Percentiles rank a stretch among this genome's conserved stretches.
phyloP scores from a whole-genome alignment of 2,113 vertebrate genomes.

The Thomomys bottae region DNA sequence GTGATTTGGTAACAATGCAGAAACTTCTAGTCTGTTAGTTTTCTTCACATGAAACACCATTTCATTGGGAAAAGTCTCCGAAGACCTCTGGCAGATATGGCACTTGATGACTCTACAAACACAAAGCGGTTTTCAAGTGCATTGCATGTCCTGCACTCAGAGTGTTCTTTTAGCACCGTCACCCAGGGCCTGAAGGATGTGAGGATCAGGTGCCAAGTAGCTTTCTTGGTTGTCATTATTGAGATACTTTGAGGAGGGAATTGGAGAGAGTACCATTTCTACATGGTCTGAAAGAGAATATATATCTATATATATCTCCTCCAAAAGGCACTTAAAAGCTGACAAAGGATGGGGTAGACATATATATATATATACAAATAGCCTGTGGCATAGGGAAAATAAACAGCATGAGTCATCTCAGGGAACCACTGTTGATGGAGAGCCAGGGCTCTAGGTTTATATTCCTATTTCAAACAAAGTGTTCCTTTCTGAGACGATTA shows the following conservation, averaged over 20 bases:
- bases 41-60: slow-evolving; percentile 27
- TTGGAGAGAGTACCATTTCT: not conserved
- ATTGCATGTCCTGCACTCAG: not conserved
- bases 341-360: not conserved
- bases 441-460: not conserved
- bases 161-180: not conserved
- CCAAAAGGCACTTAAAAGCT: not conserved
- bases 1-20: slow-evolving; percentile 17
- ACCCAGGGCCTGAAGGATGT: not conserved
- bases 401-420: not conserved
- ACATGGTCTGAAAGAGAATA: not conserved
- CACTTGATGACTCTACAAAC: not conserved
- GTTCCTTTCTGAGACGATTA: not conserved
- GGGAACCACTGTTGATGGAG: not conserved
- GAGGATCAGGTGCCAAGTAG: not conserved
- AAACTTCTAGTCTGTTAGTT: not conserved
- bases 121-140: not conserved
- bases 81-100: not conserved
- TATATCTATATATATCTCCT: not conserved
- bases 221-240: not conserved
- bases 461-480: not conserved
- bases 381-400: not conserved
- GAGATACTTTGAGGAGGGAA: not conserved
- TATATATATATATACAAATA: not conserved
- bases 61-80: slow-evolving; percentile 19